Evolutionary conservation across 2,888 invertebrate genomes (phyloP), one percentile per base, ranked within the genome.

Genomic region (Plebejus anna): DNA sequence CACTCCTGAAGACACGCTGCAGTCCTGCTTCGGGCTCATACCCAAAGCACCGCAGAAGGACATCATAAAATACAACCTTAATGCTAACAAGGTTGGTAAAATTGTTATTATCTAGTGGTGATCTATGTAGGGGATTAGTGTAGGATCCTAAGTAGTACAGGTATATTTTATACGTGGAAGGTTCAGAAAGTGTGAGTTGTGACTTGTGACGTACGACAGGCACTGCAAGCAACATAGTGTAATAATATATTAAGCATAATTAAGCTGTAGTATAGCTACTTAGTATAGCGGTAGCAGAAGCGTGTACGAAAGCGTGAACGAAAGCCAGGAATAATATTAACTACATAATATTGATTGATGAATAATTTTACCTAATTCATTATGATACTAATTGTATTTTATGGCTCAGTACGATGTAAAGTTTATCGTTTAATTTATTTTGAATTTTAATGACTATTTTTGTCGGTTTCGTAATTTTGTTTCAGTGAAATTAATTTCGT

Each of bases 31-130:
- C 81, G 95, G 96, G 0, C 92, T 97, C 76, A 85, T 96, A 57
- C 97, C 97, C 4, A 96, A 96, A 83, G 94, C 96, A 1, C 97
- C 97, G 0, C 96, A 95, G 84, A 96, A 96, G 85, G 97, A 97
- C 86, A 93, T 97, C 79, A 95, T 97, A 80, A 96, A 96, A 84
- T 96, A 96, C 86, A 92, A 97, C 77, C 92, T 96, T 36, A 97
- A 97, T 87, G 96, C 96, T 32, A 95, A 94, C 82, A 96, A 96
- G 90, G 94, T 94, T 85, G 83, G 66, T 66, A 6, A 4, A 61
- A 61, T 28, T 61, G 28, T 61, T 7, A 22, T 22, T 9, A 47
- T 11, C 47, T 38, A 38, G 5, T 38, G 38, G 32, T 32, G 32
- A 32, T 22, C 22, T 22, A 22, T 22, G 32, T 32, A 2, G 2